phyloP scores from a whole-genome alignment of 2,113 vertebrate genomes.

The Eubucco bourcierii region DNA sequence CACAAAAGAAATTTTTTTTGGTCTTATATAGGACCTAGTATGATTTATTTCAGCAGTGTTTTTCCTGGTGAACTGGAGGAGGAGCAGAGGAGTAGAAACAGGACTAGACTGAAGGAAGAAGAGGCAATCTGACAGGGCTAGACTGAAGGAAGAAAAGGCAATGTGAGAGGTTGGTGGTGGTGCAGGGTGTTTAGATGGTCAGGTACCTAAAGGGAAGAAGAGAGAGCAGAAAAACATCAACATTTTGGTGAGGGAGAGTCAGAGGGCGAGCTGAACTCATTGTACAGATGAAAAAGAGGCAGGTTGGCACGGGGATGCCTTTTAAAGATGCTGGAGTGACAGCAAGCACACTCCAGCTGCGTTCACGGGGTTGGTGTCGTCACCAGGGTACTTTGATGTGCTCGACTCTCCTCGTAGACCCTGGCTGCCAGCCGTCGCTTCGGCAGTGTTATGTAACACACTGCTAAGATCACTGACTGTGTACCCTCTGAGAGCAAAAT shows the following conservation, averaged over 20 bases:
- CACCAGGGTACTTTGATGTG: not conserved
- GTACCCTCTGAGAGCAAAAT: not conserved
- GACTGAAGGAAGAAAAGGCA: not conserved
- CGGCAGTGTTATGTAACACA: not conserved
- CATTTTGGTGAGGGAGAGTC: accelerated
- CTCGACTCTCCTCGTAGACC: not conserved
- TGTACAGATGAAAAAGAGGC: not conserved
- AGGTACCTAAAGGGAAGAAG: not conserved
- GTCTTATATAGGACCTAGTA: not conserved
- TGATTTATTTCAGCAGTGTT: not conserved
- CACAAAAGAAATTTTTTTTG: not conserved
- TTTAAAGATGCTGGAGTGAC: not conserved
- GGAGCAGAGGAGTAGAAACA: no score
- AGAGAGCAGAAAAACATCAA: not conserved
- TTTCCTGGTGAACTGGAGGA: not conserved
- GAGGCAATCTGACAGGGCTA: not conserved
- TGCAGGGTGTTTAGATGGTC: accelerated
- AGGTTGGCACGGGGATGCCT: not conserved
- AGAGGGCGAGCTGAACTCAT: not conserved
- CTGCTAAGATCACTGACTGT: not conserved
- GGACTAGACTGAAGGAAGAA: not conserved
- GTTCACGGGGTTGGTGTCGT: not conserved
- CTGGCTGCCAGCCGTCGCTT: not conserved
- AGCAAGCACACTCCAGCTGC: not conserved
- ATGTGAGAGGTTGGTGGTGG: accelerated